phyloP scores from a whole-genome alignment of 2,797 vertebrate species.

The Aplochiton taeniatus region DNA sequence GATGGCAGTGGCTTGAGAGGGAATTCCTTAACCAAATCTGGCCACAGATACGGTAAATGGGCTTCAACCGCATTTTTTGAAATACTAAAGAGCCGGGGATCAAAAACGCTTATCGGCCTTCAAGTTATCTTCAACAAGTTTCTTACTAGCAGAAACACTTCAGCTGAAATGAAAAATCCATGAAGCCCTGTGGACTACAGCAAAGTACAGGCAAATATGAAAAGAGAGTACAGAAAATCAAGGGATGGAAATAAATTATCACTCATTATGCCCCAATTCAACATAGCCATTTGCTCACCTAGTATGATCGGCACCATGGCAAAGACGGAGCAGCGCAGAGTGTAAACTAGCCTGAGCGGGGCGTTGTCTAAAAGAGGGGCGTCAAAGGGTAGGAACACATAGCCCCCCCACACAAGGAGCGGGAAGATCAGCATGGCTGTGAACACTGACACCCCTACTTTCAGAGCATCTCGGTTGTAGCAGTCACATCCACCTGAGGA shows the following conservation, averaged over 20 bases:
- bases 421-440: slow-evolving; percentile 81
- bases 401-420: slow-evolving; percentile 85
- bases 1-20: too few species aligned
- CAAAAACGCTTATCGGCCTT: too few species aligned
- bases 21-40: too few species aligned
- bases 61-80: too few species aligned
- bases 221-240: not conserved
- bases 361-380: slow-evolving; percentile 76
- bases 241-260: not conserved
- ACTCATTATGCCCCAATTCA: not conserved
- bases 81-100: too few species aligned
- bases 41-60: too few species aligned
- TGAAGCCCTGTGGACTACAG: too few species aligned
- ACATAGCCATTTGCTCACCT: slow-evolving; percentile 71
- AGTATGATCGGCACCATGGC: slow-evolving; percentile 82
- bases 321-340: slow-evolving; percentile 84
- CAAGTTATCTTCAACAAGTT: too few species aligned
- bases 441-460: slow-evolving; percentile 73
- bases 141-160: too few species aligned
- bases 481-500: slow-evolving; percentile 48
- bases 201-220: not conserved
- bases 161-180: too few species aligned
- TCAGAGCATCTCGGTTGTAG: slow-evolving; percentile 58
- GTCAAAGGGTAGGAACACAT: slow-evolving; percentile 87
- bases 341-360: slow-evolving; percentile 83